Percentiles rank a stretch among this genome's conserved stretches.
These are phyloP conservation scores for Eumaeus atala DNA, from an alignment of 1,140 invertebrate genomes.

Conservation along the genomic window DNA sequence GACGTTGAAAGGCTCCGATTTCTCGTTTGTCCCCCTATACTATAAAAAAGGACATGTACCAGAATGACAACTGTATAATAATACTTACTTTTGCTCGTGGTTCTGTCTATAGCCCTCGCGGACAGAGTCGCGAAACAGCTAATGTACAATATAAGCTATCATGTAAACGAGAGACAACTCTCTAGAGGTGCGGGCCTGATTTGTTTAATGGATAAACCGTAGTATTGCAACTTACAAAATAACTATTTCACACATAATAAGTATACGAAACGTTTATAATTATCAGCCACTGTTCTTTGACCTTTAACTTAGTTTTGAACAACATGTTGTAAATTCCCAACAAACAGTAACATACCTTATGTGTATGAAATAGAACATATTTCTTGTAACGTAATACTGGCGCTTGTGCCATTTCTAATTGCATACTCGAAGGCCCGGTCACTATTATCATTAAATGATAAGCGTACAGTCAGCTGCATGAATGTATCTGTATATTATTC, in stretches of 20 bases:
- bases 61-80: no score
- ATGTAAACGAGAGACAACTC: no score
- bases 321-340: not conserved
- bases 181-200: no score
- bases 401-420: constrained; percentile 1
- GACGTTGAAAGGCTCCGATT: no score
- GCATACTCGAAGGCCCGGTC: constrained; percentile 6
- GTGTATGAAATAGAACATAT: not conserved
- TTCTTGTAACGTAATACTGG: not conserved
- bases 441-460: constrained; percentile 3
- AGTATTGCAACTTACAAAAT: not conserved
- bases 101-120: no score
- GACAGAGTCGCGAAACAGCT: no score
- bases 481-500: no score
- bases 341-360: constrained; percentile 2
- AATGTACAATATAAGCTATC: no score
- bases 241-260: not conserved
- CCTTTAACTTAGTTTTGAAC: not conserved
- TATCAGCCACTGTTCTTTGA: constrained; percentile 6
- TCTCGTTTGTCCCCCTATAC: no score
- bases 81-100: no score
- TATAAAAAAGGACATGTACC: no score
- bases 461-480: not conserved
- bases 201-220: no score
- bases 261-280: not conserved